Base-by-base conservation (phyloP, 2,888 invertebrate genomes). In the Ophioninae sp. region DNA sequence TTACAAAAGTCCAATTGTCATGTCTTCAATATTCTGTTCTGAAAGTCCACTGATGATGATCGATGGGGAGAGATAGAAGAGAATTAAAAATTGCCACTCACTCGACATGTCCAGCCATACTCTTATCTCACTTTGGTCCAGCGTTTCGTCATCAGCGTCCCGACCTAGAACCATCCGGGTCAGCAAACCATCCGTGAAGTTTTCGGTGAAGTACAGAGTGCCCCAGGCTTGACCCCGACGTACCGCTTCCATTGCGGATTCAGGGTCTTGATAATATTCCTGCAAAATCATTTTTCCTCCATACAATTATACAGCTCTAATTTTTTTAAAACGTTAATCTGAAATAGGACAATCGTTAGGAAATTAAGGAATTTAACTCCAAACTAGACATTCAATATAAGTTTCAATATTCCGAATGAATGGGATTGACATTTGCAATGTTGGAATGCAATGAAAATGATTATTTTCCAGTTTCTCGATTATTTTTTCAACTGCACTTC, bases 31-130 rank as follows among this genome's bases (percentile, higher is more conserved):
- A 21, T 23, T 30, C 13, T 6, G 2, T 59, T 7, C 44, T 7
- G 21, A 61, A 61, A 61, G 17, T 50, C 50, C 8, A 50, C 1
- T 8, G 8, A 13, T 5, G 1, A 50, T 50, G 50, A 8, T 50
- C 17, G 8, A 13, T 13, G 10, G 17, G 17, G 50, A 13, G 17
- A 17, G 50, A 50, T 13, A 5, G 5, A 50, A 13, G 20, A 59
- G 13, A 8, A 30, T 8, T 37, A 62, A 30, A 13, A 1, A 17
- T 64, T 3, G 39, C 0, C 21, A 68, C 94, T 94, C 92, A 96
- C 96, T 98, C 88, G 98, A 97, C 97, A 98, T 97, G 93, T 98
- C 98, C 81, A 98, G 95, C 96, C 97, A 97, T 75, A 98, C 97
- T 90, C 97, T 95, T 82, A 98, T 96, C 91, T 97, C 97, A 68